phyloP scores from a whole-genome alignment of 2,113 vertebrate species.

The Brienomyrus brachyistius region DNA sequence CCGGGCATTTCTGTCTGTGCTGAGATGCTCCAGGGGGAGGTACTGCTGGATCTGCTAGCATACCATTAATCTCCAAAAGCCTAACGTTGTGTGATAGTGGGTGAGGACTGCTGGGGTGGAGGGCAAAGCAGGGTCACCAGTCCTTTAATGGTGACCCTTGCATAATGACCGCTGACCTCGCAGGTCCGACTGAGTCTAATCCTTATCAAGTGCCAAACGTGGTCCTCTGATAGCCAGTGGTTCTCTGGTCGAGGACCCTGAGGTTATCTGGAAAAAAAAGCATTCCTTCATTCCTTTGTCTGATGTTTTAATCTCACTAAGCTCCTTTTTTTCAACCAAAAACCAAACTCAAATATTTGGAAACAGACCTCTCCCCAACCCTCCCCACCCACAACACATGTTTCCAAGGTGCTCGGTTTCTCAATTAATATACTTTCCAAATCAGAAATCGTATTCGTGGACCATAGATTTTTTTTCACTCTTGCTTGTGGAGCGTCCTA shows the following conservation, averaged over 20 bases:
- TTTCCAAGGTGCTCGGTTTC: neutral
- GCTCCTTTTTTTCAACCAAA: neutral
- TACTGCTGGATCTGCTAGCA: neutral
- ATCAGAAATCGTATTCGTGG: neutral
- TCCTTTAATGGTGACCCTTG: neutral
- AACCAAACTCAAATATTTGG: neutral
- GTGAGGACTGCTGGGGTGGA: neutral
- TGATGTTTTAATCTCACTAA: neutral
- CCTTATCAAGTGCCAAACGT: conserved; percentile 8
- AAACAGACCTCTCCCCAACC: neutral
- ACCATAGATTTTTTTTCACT: neutral
- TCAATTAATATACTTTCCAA: neutral
- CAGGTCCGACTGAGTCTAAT: neutral
- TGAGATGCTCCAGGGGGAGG: neutral
- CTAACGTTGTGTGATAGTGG: neutral
- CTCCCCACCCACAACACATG: neutral
- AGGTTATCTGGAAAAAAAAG: conserved; percentile 8
- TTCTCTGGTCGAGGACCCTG: neutral
- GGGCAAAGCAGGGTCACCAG: neutral
- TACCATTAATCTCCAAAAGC: conserved; percentile 7
- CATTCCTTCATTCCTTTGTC: conserved; percentile 17
- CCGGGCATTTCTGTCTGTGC: neutral
- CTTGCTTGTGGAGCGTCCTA: too few species aligned
- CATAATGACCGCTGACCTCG: conserved; percentile 7
- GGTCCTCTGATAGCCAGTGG: neutral